Base-by-base conservation (phyloP, 1,140 invertebrate genomes). In the Mylabris phalerata region DNA sequence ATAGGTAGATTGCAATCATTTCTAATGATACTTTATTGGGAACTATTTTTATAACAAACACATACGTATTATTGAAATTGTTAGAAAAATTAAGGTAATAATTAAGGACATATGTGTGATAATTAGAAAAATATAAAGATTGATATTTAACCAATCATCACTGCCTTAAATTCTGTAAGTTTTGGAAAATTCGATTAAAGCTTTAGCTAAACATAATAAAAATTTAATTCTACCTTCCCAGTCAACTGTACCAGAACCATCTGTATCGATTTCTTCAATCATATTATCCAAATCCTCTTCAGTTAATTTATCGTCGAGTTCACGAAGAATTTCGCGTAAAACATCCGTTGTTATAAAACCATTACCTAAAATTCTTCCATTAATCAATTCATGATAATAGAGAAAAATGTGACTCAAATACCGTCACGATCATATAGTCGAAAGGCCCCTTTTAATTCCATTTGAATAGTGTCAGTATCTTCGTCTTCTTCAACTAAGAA, bases 361-460 rank as follows among this genome's bases (percentile, higher is more conserved):
- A 67, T 88, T 88, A 39, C 81, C 82, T 82, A 61, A 48, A 66
- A 61, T n/a, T 41, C 1, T n/a, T 2, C 6, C 19, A 19, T 19
- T 19, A 19, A 19, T 19, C 19, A 19, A 19, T 19, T 19, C 39
- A 40, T 1, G 10, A 40, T 10, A 40, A 40, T 10, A 40, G 39
- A 7, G 39, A 10, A 40, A 40, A 40, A 40, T 40, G 51, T 51
- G 19, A 48, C 43, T 47, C 46, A 24, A 11, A 50, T 65, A 80
- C 84, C 76, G 73, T 86, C 84, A 71, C 80, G 82, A 64, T 91
- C 89, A 66, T 91, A 91, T 51, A 91, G 79, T 67, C 88, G 75
- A 74, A 91, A 91, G 40, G 88, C 89, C 74, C 91, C 89, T 67
- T 86, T 85, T 1, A 91, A 74, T 71, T 91, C 89, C 59, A 80